Evolutionary conservation across 2,888 invertebrate genomes (phyloP).

Genomic region (Cheilosia urbana): DNA sequence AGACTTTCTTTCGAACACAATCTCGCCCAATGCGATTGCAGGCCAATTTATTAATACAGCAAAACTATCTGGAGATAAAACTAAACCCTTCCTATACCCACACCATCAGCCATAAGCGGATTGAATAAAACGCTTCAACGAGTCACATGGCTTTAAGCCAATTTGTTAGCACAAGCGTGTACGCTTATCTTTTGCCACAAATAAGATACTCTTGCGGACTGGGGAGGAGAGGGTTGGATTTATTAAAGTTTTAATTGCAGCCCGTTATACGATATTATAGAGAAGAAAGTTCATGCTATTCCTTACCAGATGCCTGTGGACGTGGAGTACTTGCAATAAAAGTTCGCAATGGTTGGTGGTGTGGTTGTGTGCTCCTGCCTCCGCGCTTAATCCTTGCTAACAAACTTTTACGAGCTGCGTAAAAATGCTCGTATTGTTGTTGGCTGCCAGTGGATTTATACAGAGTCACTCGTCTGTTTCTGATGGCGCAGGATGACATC

Average conservation of each 20-base stretch:
- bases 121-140: conserved; percentile 60
- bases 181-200: conserved; percentile 68
- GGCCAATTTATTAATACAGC: not conserved
- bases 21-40: conserved; percentile 7
- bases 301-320: conserved; percentile 47
- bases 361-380: conserved; percentile 3
- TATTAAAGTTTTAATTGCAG: conserved; percentile 73
- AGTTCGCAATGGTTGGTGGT: not conserved
- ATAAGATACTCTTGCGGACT: conserved; percentile 61
- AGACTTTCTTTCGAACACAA: not conserved
- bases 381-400: conserved; percentile 52
- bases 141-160: conserved; percentile 64
- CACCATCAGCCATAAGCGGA: conserved; percentile 32
- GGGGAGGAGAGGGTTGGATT: conserved; percentile 36
- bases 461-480: conserved; percentile 47
- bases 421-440: conserved; percentile 50
- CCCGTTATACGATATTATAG: conserved; percentile 35
- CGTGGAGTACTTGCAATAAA: conserved; percentile 36
- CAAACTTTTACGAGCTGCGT: conserved; percentile 70
- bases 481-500: conserved; percentile 64
- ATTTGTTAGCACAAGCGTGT: conserved; percentile 64
- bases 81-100: conserved; percentile 46
- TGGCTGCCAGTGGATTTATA: conserved; percentile 28
- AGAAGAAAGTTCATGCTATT: conserved; percentile 50
- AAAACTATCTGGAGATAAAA: conserved; percentile 26